Percentiles rank a stretch among this genome's conserved stretches.
These are phyloP conservation scores for Seriola dumerili DNA, from an alignment of 2,113 vertebrate species.

Conservation along the genomic window DNA sequence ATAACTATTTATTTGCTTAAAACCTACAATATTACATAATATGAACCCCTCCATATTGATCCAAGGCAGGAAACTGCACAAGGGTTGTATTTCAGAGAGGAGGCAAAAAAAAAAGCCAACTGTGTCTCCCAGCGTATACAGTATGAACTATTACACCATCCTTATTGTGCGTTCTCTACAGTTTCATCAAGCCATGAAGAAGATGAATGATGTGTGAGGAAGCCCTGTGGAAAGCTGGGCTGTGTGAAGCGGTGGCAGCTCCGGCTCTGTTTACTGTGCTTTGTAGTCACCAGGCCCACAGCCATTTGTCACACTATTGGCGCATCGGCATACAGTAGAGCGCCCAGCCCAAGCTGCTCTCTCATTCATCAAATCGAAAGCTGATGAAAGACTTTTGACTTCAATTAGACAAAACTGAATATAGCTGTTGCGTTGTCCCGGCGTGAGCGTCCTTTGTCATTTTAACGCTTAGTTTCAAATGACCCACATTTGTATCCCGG, in stretches of 20 bases:
- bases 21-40: background rate
- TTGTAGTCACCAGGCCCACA: slow-evolving; percentile 71
- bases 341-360: slow-evolving; percentile 43
- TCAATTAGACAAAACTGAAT: slow-evolving; percentile 67
- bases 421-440: slow-evolving; percentile 50
- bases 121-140: slow-evolving; percentile 40
- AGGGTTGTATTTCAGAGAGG: slow-evolving; percentile 14
- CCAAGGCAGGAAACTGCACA: background rate
- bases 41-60: slow-evolving; percentile 7
- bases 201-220: slow-evolving; percentile 77
- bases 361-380: slow-evolving; percentile 77
- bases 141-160: slow-evolving; percentile 46
- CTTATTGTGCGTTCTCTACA: slow-evolving; percentile 63
- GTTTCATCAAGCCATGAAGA: slow-evolving; percentile 76
- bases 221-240: slow-evolving; percentile 57
- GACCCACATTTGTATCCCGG: slow-evolving; percentile 21
- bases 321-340: slow-evolving; percentile 53
- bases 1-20: background rate
- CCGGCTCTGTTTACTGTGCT: slow-evolving; percentile 70
- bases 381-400: slow-evolving; percentile 64
- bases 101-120: slow-evolving; percentile 32
- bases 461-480: slow-evolving; percentile 60
- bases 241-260: slow-evolving; percentile 58
- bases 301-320: slow-evolving; percentile 78
- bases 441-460: slow-evolving; percentile 46